A percentile compares a stretch with the other conserved stretches of the same genome.
Conservation (phyloP, 2,113 vertebrate genomes). For the Grallaria varia region DNA sequence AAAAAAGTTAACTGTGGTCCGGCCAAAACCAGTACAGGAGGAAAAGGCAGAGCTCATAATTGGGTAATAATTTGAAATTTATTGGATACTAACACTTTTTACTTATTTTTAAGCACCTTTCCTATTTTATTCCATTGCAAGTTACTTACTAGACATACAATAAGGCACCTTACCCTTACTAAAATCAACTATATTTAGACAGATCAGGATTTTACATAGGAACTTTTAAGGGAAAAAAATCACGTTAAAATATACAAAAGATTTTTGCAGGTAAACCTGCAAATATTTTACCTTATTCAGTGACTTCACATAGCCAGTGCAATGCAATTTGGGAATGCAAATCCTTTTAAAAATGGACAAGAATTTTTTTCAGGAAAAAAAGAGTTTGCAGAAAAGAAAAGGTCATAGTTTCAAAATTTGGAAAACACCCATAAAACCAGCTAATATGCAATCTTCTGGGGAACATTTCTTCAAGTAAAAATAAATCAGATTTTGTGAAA, state of each 20-base stretch:
- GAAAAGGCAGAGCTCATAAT: not conserved
- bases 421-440: not conserved
- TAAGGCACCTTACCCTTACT: not conserved
- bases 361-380: not conserved
- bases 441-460: not conserved
- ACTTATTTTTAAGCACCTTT: not conserved
- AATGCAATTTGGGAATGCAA: not conserved
- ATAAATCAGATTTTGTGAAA: not conserved
- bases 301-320: not conserved
- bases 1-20: not conserved
- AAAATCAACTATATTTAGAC: not conserved
- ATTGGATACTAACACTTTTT: not conserved
- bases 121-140: not conserved
- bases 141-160: not conserved
- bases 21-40: not conserved
- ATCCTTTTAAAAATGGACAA: not conserved
- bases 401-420: not conserved
- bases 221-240: not conserved
- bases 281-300: not conserved
- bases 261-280: not conserved
- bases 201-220: not conserved
- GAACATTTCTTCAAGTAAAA: not conserved
- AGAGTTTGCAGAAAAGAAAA: not conserved
- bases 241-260: not conserved
- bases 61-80: not conserved